Conservation (phyloP, 2,888 invertebrate species). For the Endomychus coccineus region DNA sequence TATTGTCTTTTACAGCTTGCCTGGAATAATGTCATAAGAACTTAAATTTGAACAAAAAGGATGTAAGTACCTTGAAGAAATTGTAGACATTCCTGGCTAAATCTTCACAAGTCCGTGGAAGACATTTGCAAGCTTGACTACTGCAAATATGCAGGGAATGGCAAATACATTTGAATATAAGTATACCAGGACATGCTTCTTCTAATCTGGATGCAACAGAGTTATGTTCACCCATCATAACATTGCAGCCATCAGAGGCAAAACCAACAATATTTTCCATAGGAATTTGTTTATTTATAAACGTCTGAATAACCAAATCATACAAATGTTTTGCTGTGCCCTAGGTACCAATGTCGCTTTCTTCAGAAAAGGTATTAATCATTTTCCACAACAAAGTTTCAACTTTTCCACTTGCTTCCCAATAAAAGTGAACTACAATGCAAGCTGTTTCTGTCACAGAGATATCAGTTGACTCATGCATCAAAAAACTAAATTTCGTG, state of each 20-base stretch:
- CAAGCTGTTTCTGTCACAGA: conserved; percentile 6
- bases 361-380: conserved; percentile 5
- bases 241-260: conserved; percentile 31
- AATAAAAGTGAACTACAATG: conserved; percentile 8
- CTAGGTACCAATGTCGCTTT: conserved; percentile 1
- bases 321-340: conserved; percentile 11
- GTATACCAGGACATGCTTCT: conserved; percentile 27
- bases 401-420: conserved; percentile 2
- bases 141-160: too few relatives aligned
- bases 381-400: conserved; percentile 9
- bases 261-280: conserved; percentile 33
- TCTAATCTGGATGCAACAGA: conserved; percentile 29
- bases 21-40: too few relatives aligned
- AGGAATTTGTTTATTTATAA: conserved; percentile 24
- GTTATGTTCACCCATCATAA: conserved; percentile 30
- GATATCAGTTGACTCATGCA: conserved; percentile 11
- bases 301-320: conserved; percentile 16
- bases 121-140: too few relatives aligned
- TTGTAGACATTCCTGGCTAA: too few relatives aligned
- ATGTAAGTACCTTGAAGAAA: too few relatives aligned
- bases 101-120: too few relatives aligned
- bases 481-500: conserved; percentile 11
- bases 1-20: too few relatives aligned
- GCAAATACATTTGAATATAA: too few relatives aligned
- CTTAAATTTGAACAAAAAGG: too few relatives aligned